Base-by-base conservation (phyloP, 2,888 invertebrate species). In the Trachelus tabidus region DNA sequence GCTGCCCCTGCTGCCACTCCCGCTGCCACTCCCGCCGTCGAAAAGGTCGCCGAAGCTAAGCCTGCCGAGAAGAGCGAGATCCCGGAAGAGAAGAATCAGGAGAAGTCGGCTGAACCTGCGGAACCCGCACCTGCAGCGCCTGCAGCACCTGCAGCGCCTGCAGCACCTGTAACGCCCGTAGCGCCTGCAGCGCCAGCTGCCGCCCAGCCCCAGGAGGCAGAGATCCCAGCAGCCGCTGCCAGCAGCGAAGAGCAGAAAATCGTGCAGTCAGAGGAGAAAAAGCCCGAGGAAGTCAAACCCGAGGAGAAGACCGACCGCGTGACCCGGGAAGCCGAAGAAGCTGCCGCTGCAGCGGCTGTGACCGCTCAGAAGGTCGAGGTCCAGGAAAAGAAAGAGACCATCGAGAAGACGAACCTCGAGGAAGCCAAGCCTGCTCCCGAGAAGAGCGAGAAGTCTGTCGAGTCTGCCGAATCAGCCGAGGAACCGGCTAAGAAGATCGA, bases 271-370 rank as follows among this genome's bases (percentile, higher is more conserved):
- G 90, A 79, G 87, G 88, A 81, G 90, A 91, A 69, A 88, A 91
- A 80, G 92, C 91, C 85, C 87, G 91, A 30, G 81, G 87, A 76
- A 87, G 83, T 89, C 34, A 92, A 92, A 81, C 87, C 91, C 40
- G 85, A 85, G 15, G 88, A 87, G 37, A 88, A 88, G 34, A 85
- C 86, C 23, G 89, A 90, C 77, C 88, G 90, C 15, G 89, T 89
- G 33, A 89, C 89, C 30, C 88, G 89, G 15, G 88, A 89, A 15
- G 87, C 89, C 35, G 89, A 89, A 74, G 87, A 88, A 76, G 83
- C 85, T 6, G 85, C 84, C 15, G 81, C 80, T 3, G 79, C 78
- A 31, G 76, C 81, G n/a, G 74, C 78, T 31, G 77, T 69, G 31
- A 76, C 73, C 33, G 68, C 76, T 68, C 75, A 73, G 71, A 68